Evolutionary conservation across 2,797 vertebrate species (phyloP), one percentile per base, ranked within the genome.

Genomic region (Urosaurus nigricauda): DNA sequence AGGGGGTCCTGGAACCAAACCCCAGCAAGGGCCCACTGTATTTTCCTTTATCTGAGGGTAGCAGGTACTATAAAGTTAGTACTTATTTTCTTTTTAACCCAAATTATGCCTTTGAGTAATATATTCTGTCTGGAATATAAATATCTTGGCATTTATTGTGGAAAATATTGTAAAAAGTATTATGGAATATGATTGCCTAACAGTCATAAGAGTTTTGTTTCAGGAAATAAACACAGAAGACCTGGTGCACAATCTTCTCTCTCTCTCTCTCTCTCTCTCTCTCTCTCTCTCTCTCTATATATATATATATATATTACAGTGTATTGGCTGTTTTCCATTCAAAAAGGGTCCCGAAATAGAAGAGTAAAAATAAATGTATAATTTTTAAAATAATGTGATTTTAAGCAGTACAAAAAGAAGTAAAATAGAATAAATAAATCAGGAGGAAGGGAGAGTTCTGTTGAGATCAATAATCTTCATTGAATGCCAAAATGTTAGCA

Each of bases 141-240:
- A 47, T 4, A 74, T 53, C 94, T 86, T 84, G 14, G 85, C 90
- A 80, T n/a, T 84, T 75, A 24, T 35, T 85, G 16, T 70, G 80
- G 89, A 77, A 43, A 73, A 82, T 88, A 89, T 87, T 92, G 89
- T 89, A 60, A 89, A 91, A 91, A 87, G 83, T 80, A 70, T 65
- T 94, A 74, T 74, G 86, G 79, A 92, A 88, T 92, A 73, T 24
- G 80, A 58, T 85, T 43, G 8, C 51, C 93, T 94, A 21, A n/a
- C 47, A 7, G 29, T 83, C 63, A 83, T 70, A 5, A 8, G 16
- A 21, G 65, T 37, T 21, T 24, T 80, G 53, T 60, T 83, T 21
- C 35, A 81, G 29, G 51, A 56, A 56, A 53, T 56, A 32, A 53
- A 29, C 32, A 78, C 16, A 78, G 13, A 51, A 51, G 75, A 29